Evolutionary conservation across 2,888 invertebrate genomes (phyloP), one percentile per base, ranked within the genome.

Genomic region (Eupithecia insigniata): DNA sequence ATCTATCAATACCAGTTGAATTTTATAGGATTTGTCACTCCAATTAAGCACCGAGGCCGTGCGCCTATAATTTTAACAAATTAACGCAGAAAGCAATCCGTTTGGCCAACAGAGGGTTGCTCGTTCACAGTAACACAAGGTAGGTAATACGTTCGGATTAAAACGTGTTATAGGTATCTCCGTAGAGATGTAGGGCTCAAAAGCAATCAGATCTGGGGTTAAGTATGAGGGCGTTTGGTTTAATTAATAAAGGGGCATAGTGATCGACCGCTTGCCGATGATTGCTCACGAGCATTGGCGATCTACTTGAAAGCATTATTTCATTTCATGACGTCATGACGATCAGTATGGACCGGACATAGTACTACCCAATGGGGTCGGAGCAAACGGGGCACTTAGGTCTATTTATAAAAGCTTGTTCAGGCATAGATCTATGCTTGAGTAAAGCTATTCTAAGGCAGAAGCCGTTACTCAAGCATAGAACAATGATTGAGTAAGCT

Each of bases 121-220:
- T 69, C 67, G 70, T 69, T 69, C 69, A 69, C 71, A 69, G 69
- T 71, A 69, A 74, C 66, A 74, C 69, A 69, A 71, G 71, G 64
- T 69, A 71, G 66, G 68, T 62, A 58, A 62, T 67, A 71, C 69
- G 64, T 64, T 69, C 58, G 69, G 69, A 69, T 73, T 71, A 69
- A 71, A 75, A 69, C 69, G 66, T 69, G 70, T 66, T 71, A 73
- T 66, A 69, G 22, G 70, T 55, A n/a, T 3, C n/a, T n/a, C 26
- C 55, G 26, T 69, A 73, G 39, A 67, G 67, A 76, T 72, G 78
- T 81, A 79, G 77, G 74, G 78, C 79, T 80, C 81, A 83, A 81
- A 84, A 78, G 84, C 83, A 86, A 84, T 84, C 84, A 86, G 81
- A 82, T 75, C 76, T 76, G 81, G 81, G 83, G 84, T 80, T 83